Base-by-base conservation (phyloP, 53 echinoderm and acorn worm genomes). In the Holothuria leucospilota region DNA sequence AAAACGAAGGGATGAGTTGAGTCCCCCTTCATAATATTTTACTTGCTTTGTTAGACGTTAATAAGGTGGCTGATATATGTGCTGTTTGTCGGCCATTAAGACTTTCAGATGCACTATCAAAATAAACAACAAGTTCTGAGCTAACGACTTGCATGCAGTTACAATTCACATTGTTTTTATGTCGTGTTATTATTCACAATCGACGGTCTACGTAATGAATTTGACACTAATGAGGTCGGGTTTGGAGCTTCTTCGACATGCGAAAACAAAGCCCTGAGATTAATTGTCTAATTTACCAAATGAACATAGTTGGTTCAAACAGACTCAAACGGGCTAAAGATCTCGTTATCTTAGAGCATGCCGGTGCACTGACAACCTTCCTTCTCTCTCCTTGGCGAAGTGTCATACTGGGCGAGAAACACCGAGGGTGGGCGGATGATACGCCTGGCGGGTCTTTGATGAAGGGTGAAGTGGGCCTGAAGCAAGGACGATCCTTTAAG, bases 251-350 rank as follows among this genome's bases (percentile, higher is more conserved):
- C 51, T 25, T 74, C 23, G 74, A 74, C 74, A 52, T 74, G 74
- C 49, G 21, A 74, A 74, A 74, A 74, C 74, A 74, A 74, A 74
- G 74, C 51, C 74, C 74, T 24, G 51, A 74, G 74, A 74, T 74
- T 74, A 74, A 74, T 74, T 74, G 74, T 51, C 74, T 74, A 74
- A 74, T 74, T 74, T 74, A 74, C 74, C 51, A 74, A 74, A 74
- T 74, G 74, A 74, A 74, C 52, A 74, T 51, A 56, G 25, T 74
- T 51, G 74, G 52, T 74, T 49, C 74, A 27, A 74, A 74, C 74
- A 74, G 74, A 49, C 30, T 12, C 74, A 74, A 70, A 74, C 49
- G 51, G 42, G 15, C 56, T 56, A 20, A 49, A 49, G 25, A 49
- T 74, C 74, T 74, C 74, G 74, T 74, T 74, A 49, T 74, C 29